These are phyloP conservation scores for Zaprionus taronus DNA, from an alignment of 1,140 invertebrate species.

Conservation along the genomic window DNA sequence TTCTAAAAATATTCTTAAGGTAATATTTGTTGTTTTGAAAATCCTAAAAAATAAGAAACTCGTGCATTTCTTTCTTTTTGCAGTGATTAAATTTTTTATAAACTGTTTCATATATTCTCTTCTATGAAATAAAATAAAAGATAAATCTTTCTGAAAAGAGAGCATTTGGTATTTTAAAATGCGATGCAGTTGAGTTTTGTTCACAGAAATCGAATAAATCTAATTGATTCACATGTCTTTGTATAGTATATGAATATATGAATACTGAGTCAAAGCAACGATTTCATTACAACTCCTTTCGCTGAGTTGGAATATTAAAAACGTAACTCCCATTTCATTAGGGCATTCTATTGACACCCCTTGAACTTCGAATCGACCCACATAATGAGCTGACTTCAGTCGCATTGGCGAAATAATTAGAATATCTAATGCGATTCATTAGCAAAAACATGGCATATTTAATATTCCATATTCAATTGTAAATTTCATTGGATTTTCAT, in stretches of 20 bases:
- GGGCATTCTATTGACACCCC: neutral
- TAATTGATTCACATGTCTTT: neutral
- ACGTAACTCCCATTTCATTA: neutral
- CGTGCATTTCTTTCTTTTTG: neutral
- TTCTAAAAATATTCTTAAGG: neutral
- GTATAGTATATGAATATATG: neutral
- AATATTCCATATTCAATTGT: neutral
- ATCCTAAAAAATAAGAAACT: neutral
- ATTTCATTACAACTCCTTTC: neutral
- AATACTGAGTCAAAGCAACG: neutral
- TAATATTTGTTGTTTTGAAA: neutral
- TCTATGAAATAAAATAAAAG: neutral
- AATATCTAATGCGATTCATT: conserved; percentile 7
- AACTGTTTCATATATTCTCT: neutral
- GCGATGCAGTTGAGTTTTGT: neutral
- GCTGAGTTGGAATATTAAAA: neutral
- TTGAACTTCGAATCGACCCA: neutral
- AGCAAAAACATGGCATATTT: neutral
- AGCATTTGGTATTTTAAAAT: neutral
- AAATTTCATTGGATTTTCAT: conserved; percentile 6
- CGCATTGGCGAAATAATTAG: neutral
- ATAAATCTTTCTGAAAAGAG: neutral
- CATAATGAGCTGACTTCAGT: neutral
- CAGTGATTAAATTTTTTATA: neutral
- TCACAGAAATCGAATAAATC: neutral